A percentile compares a stretch with the other conserved stretches of the same genome.
Evolutionary conservation across 2,888 invertebrate genomes (phyloP).

Genomic region (Antitype chi): DNA sequence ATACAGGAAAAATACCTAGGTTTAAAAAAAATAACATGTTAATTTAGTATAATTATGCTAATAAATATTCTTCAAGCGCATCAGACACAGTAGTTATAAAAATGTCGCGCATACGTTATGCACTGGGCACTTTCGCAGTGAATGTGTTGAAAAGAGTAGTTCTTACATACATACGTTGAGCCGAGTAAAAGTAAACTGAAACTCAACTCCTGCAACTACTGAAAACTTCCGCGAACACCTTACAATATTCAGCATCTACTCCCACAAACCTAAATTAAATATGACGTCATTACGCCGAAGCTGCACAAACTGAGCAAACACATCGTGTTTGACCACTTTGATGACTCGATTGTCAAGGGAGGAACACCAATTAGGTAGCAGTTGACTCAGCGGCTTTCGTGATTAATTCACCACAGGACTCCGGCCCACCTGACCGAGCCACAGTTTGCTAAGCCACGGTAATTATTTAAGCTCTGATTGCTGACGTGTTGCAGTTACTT

Average conservation of each 20-base stretch:
- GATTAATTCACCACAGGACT: constrained; percentile 81
- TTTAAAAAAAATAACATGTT: too few species aligned
- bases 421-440: constrained; percentile 69
- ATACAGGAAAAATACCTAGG: too few species aligned
- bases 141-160: not conserved
- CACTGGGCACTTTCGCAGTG: too few species aligned
- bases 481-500: constrained; percentile 52
- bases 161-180: not conserved
- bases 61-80: too few species aligned
- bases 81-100: not conserved
- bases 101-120: not conserved
- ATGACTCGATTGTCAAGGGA: constrained; percentile 76
- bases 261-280: constrained; percentile 42
- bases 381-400: constrained; percentile 80
- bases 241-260: constrained; percentile 23
- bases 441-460: constrained; percentile 75
- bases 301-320: constrained; percentile 53
- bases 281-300: constrained; percentile 55
- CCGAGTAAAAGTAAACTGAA: not conserved
- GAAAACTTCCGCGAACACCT: constrained; percentile 18
- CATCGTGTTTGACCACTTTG: constrained; percentile 72
- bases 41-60: too few species aligned
- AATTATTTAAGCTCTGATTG: constrained; percentile 73
- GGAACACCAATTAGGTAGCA: constrained; percentile 74
- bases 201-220: not conserved